Conservation (phyloP, 2,797 vertebrate species). For the Megalops cyprinoides region DNA sequence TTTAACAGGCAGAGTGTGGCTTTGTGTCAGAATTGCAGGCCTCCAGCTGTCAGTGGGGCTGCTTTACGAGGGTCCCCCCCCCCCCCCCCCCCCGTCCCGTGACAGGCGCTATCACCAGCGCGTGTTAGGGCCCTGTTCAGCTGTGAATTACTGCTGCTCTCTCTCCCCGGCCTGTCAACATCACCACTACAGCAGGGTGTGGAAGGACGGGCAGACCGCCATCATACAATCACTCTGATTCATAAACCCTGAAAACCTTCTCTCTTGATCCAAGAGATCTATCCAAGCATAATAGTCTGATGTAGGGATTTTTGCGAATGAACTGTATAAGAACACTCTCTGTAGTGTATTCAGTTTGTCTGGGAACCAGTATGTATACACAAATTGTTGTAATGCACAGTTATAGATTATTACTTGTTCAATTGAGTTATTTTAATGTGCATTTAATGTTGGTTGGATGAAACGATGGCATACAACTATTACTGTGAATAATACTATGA, state of each 20-base stretch:
- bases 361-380: neutral
- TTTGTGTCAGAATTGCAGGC: conserved; percentile 42
- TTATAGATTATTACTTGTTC: no score
- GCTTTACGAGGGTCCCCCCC: conserved; percentile 70
- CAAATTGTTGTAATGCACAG: conserved; percentile 12
- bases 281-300: conserved; percentile 23
- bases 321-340: neutral
- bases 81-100: conserved; percentile 55
- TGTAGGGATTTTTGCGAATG: conserved; percentile 8
- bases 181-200: conserved; percentile 9
- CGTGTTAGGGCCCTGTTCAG: conserved; percentile 69
- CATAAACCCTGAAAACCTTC: conserved; percentile 48
- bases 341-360: conserved; percentile 3
- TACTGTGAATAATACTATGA: neutral
- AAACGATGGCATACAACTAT: neutral
- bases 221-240: conserved; percentile 17
- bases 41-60: conserved; percentile 70
- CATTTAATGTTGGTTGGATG: no score
- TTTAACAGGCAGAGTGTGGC: conserved; percentile 48
- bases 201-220: conserved; percentile 31
- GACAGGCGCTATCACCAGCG: conserved; percentile 77
- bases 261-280: conserved; percentile 46
- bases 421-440: neutral
- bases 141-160: conserved; percentile 49
- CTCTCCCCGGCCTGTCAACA: conserved; percentile 54